Evolutionary conservation across 2,888 invertebrate genomes (phyloP).

Genomic region (Colletes collaris): DNA sequence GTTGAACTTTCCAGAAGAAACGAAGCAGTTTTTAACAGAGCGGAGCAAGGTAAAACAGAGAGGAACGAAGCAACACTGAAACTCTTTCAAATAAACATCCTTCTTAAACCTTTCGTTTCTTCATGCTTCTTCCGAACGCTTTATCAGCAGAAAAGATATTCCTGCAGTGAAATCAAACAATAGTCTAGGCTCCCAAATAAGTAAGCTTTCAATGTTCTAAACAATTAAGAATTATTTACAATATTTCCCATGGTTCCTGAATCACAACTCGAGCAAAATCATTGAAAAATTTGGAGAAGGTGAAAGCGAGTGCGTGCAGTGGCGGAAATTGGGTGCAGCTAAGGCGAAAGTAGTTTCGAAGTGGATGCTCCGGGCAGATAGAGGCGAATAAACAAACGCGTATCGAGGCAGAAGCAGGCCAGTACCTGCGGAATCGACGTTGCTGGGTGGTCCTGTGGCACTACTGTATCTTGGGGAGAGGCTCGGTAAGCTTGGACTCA

Average conservation of each 20-base stretch:
- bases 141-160: too few relatives aligned
- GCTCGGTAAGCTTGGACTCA: conserved; percentile 86
- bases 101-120: too few relatives aligned
- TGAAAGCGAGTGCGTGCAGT: conserved; percentile 3
- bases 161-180: too few relatives aligned
- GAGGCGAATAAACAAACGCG: not conserved
- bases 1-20: not conserved
- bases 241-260: too few relatives aligned
- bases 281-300: not conserved
- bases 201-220: too few relatives aligned
- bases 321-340: not conserved
- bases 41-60: too few relatives aligned
- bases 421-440: conserved; percentile 81
- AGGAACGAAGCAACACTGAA: not conserved
- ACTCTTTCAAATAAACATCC: not conserved
- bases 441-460: conserved; percentile 79
- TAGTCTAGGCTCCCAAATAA: too few relatives aligned
- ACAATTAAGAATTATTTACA: too few relatives aligned
- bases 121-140: too few relatives aligned
- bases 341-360: not conserved
- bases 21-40: not conserved
- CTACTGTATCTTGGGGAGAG: conserved; percentile 84
- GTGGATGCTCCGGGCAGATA: not conserved
- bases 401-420: conserved; percentile 38
- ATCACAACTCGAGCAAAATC: too few relatives aligned